A percentile compares a stretch with the other conserved stretches of the same genome.
Evolutionary conservation across 2,888 invertebrate genomes (phyloP).

Genomic region (Periphyllus acericola): DNA sequence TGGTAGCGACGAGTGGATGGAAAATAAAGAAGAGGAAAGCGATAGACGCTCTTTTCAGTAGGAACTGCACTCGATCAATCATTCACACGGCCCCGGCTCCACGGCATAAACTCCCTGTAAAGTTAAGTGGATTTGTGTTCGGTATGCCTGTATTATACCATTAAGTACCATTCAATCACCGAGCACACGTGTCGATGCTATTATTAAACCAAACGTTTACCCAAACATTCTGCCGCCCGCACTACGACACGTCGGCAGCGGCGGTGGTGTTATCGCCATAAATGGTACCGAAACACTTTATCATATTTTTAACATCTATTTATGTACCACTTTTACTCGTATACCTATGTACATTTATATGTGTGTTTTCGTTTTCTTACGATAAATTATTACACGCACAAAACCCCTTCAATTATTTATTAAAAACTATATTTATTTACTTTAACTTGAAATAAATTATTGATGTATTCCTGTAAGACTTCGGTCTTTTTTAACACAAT

Average conservation of each 20-base stretch:
- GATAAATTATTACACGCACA: neutral
- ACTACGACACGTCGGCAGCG: neutral
- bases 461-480: no score
- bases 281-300: constrained; percentile 3
- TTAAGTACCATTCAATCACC: constrained; percentile 56
- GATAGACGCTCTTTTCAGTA: constrained; percentile 34
- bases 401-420: neutral
- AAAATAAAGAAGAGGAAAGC: constrained; percentile 41
- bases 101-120: constrained; percentile 57
- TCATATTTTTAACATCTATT: constrained; percentile 16
- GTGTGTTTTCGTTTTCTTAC: neutral
- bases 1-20: neutral
- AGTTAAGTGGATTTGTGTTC: constrained; percentile 60
- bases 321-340: neutral
- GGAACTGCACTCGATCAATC: constrained; percentile 52
- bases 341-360: neutral
- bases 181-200: constrained; percentile 48
- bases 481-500: no score
- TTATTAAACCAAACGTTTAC: constrained; percentile 56
- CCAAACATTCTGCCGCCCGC: neutral
- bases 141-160: constrained; percentile 43
- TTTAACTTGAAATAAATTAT: no score
- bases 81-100: constrained; percentile 25
- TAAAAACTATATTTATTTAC: no score
- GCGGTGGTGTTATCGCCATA: neutral